These are phyloP conservation scores for Ennomos erosarius DNA, from an alignment of 2,888 invertebrate species.

Conservation along the genomic window DNA sequence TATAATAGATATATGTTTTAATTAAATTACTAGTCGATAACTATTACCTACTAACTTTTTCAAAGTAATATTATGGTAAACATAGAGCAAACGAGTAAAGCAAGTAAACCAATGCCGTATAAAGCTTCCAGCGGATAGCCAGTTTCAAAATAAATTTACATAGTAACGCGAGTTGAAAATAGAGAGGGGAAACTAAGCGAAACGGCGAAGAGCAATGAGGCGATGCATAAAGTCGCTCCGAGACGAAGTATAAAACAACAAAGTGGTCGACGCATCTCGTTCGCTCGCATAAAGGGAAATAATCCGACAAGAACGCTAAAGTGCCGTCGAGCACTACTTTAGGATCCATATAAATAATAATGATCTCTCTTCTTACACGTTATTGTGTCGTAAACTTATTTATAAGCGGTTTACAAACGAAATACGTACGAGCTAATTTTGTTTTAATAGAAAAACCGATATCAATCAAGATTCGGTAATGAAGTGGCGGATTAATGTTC, in stretches of 20 bases:
- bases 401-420: conserved; percentile 40
- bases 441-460: conserved; percentile 44
- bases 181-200: conserved; percentile 79
- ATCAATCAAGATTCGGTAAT: conserved; percentile 51
- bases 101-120: conserved; percentile 43
- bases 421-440: conserved; percentile 34
- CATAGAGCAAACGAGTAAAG: conserved; percentile 28
- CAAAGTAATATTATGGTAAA: conserved; percentile 24
- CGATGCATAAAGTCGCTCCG: conserved; percentile 79
- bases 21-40: background rate
- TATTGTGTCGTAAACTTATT: conserved; percentile 56
- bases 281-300: conserved; percentile 75
- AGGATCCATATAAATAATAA: conserved; percentile 73
- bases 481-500: conserved; percentile 56
- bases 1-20: too few relatives aligned
- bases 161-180: conserved; percentile 80
- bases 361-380: conserved; percentile 68
- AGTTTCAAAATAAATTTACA: conserved; percentile 76
- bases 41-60: too few relatives aligned
- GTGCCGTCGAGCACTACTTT: conserved; percentile 68
- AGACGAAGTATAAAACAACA: conserved; percentile 83
- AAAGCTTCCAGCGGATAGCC: conserved; percentile 55
- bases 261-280: conserved; percentile 80
- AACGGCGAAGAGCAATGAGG: conserved; percentile 82
- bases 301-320: conserved; percentile 74